Conservation (phyloP, 1,140 invertebrate genomes). For the Geopemphigus sp. region DNA sequence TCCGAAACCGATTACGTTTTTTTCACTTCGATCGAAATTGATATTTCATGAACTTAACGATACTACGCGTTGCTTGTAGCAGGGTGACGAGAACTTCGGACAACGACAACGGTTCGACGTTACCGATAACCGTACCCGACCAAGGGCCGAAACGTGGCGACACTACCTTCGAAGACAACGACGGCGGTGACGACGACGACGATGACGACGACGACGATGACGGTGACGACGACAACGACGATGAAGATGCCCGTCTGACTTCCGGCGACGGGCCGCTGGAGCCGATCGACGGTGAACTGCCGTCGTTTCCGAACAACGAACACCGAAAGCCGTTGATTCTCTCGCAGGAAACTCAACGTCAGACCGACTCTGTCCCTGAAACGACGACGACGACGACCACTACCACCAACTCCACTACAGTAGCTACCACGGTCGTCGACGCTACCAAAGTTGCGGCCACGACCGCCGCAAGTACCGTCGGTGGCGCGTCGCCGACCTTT, state of each 20-base stretch:
- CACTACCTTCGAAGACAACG: not conserved
- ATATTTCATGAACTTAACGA: too few species aligned
- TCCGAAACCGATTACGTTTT: too few species aligned
- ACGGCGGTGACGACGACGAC: conserved; percentile 12
- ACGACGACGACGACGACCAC: not conserved
- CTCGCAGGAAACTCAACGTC: too few species aligned
- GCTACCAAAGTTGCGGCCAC: not conserved
- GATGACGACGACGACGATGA: conserved; percentile 1
- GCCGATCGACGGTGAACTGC: too few species aligned
- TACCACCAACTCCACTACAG: not conserved
- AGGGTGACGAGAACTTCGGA: conserved; percentile 1
- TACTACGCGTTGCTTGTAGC: not conserved
- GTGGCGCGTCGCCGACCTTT: not conserved
- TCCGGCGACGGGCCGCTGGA: conserved; percentile 8
- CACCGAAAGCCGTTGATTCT: not conserved
- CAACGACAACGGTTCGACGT: not conserved
- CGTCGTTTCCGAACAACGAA: not conserved
- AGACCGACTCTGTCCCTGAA: not conserved
- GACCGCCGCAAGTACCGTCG: too few species aligned
- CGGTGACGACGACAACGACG: conserved; percentile 37
- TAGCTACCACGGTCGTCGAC: too few species aligned
- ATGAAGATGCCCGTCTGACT: conserved; percentile 23
- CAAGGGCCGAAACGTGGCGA: conserved; percentile 1
- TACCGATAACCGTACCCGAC: not conserved
- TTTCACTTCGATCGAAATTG: too few species aligned